Conservation (phyloP, 2,797 vertebrate species). For the Novumbra hubbsi region DNA sequence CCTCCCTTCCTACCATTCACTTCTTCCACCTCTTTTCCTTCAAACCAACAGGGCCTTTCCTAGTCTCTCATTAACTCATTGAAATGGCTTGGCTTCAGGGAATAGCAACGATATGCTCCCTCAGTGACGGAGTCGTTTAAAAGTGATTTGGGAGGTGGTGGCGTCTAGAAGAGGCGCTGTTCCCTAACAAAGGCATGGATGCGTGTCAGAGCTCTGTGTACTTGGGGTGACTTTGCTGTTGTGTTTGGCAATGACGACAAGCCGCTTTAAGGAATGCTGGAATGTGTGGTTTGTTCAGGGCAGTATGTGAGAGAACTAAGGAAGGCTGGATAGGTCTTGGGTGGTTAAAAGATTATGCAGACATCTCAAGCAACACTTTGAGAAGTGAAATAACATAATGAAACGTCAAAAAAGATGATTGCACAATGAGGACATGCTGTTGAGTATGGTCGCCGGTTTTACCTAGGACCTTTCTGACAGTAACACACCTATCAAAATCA, state of each 20-base stretch:
- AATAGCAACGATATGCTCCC: constrained; percentile 48
- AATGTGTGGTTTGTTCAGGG: not conserved
- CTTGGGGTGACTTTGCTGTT: not conserved
- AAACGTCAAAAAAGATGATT: no score
- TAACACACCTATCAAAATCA: no score
- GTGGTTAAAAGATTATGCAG: no score
- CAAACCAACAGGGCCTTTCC: no score
- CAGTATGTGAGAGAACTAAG: not conserved
- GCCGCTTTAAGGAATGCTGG: constrained; percentile 4
- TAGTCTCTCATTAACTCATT: no score
- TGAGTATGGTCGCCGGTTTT: no score
- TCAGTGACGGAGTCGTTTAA: constrained; percentile 49
- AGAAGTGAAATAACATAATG: no score
- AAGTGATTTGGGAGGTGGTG: constrained; percentile 29
- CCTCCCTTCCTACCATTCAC: not conserved
- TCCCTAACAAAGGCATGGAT: constrained; percentile 10
- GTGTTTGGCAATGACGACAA: not conserved
- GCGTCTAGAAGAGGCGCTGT: constrained; percentile 11
- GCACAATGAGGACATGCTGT: no score
- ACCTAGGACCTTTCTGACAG: no score
- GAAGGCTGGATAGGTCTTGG: no score
- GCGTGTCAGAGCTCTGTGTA: not conserved
- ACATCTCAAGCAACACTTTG: no score
- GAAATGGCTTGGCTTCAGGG: not conserved
- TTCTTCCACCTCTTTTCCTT: not conserved